These are phyloP conservation scores for Maccullochella peelii DNA, from an alignment of 2,113 vertebrate genomes.

Conservation along the genomic window DNA sequence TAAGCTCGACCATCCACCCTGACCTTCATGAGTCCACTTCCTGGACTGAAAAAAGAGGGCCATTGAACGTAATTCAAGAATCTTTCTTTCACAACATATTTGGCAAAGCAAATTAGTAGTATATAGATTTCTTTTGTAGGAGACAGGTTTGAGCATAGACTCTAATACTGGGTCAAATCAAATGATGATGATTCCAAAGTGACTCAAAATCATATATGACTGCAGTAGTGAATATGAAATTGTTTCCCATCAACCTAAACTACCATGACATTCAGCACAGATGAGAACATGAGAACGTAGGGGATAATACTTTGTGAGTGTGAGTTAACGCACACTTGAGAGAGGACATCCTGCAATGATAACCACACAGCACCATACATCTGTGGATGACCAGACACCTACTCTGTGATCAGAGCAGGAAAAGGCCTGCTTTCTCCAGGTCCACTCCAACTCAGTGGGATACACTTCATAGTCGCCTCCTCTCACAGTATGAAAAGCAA, in stretches of 20 bases:
- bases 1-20: not conserved
- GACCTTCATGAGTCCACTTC: not conserved
- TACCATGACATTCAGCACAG: slow-evolving; percentile 21
- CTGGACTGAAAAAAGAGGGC: not conserved
- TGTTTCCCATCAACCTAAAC: slow-evolving; percentile 9
- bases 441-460: slow-evolving; percentile 66
- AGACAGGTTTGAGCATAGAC: not conserved
- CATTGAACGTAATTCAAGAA: not conserved
- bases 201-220: not conserved
- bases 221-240: slow-evolving; percentile 7
- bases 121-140: not conserved
- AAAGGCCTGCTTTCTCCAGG: slow-evolving; percentile 28
- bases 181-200: not conserved
- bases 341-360: slow-evolving; percentile 62
- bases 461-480: slow-evolving; percentile 47
- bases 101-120: not conserved
- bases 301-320: slow-evolving; percentile 38
- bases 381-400: slow-evolving; percentile 39
- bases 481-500: slow-evolving; percentile 44
- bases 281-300: not conserved
- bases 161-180: slow-evolving; percentile 2
- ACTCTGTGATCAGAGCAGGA: slow-evolving; percentile 61
- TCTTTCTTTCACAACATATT: not conserved
- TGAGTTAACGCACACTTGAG: slow-evolving; percentile 36
- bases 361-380: slow-evolving; percentile 60